These are phyloP conservation scores for Leistus spinibarbis DNA, from an alignment of 2,888 invertebrate genomes.

Conservation along the genomic window DNA sequence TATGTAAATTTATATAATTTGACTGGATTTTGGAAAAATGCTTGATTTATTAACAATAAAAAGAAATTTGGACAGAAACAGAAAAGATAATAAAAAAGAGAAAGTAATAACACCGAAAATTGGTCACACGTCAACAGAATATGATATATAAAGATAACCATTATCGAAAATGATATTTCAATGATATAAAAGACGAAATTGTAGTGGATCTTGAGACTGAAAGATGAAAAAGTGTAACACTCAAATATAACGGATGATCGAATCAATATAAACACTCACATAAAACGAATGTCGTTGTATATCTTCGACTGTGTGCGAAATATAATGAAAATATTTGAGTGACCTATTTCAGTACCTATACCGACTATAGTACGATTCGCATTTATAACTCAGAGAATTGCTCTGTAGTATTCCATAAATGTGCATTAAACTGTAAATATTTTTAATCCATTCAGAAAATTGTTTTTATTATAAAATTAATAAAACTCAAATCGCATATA, in stretches of 20 bases:
- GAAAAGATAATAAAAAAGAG: not conserved
- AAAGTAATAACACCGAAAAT: not conserved
- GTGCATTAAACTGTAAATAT: no score
- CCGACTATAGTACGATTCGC: not conserved
- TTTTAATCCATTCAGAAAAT: no score
- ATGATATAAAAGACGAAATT: not conserved
- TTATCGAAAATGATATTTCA: constrained; percentile 2
- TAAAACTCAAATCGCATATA: no score
- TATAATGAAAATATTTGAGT: not conserved
- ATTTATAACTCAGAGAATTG: not conserved
- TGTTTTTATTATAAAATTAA: no score
- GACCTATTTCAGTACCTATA: not conserved
- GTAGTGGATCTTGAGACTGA: constrained; percentile 3
- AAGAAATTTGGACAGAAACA: not conserved
- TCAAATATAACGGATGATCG: not conserved
- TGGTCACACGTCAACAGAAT: not conserved
- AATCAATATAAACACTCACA: not conserved
- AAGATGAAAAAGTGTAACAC: not conserved
- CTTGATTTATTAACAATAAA: no score
- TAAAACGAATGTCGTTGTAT: not conserved
- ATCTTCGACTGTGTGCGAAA: not conserved
- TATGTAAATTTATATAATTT: no score
- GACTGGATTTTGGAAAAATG: no score
- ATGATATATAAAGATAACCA: not conserved
- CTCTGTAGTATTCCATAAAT: no score